Conservation (phyloP, 1,140 invertebrate genomes). For the Pollicipes pollicipes region DNA sequence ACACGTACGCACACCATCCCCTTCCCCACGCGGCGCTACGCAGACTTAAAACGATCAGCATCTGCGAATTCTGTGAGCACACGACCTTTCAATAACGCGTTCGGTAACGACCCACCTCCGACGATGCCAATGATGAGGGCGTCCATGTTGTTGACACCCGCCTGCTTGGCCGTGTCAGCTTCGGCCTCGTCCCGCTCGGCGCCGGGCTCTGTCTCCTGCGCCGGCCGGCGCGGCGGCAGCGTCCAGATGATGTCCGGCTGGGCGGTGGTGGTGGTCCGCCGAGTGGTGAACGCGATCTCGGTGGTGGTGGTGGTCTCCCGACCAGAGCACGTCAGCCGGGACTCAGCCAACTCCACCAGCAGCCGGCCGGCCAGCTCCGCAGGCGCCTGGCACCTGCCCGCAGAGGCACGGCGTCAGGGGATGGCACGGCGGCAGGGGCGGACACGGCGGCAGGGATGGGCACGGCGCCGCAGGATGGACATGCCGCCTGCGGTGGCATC, state of each 20-base stretch:
- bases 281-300: conserved; percentile 17
- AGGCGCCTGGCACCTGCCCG: conserved; percentile 46
- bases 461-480: too few relatives aligned
- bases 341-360: conserved; percentile 52
- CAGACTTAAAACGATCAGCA: too few relatives aligned
- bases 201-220: too few relatives aligned
- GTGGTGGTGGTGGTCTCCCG: conserved; percentile 28
- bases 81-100: too few relatives aligned
- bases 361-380: conserved; percentile 42
- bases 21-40: too few relatives aligned
- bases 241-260: conserved; percentile 70
- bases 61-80: too few relatives aligned
- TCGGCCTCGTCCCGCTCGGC: conserved; percentile 20
- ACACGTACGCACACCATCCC: too few relatives aligned
- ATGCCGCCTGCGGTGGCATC: too few relatives aligned
- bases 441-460: too few relatives aligned
- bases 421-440: too few relatives aligned
- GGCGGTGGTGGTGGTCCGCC: conserved; percentile 28
- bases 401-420: conserved; percentile 25
- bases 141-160: conserved; percentile 57
- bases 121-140: conserved; percentile 81
- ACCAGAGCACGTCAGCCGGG: conserved; percentile 53
- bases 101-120: conserved; percentile 49
- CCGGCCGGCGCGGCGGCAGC: conserved; percentile 9
- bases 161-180: conserved; percentile 9